Conservation (phyloP, 2,797 vertebrate species). For the Acrossocheilus fasciatus region DNA sequence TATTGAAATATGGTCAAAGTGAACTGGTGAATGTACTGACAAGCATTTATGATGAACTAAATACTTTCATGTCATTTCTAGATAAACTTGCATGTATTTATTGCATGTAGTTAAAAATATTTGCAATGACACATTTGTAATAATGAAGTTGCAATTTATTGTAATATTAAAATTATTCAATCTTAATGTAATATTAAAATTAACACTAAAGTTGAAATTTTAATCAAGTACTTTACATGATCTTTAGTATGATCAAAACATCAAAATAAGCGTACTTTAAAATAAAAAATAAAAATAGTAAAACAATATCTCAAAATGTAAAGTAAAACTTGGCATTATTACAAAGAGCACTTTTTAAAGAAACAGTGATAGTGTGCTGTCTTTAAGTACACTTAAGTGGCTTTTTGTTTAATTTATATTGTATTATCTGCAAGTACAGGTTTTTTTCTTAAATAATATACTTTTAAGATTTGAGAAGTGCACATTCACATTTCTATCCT, state of each 20-base stretch:
- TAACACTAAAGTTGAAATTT: neutral
- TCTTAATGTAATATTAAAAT: neutral
- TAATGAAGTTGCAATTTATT: neutral
- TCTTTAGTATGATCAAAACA: neutral
- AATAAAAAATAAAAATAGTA: neutral
- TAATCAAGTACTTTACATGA: neutral
- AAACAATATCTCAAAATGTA: neutral
- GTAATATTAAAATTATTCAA: neutral
- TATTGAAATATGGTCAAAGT: neutral
- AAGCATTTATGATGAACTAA: too few species aligned
- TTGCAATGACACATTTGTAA: too few species aligned
- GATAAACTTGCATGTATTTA: too few species aligned
- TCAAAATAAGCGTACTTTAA: neutral
- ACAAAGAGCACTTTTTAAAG: neutral
- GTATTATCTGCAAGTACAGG: neutral
- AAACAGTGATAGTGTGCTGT: neutral
- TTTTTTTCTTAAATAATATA: neutral
- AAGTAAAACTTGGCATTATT: slow-evolving; percentile 5
- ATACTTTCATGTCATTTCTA: too few species aligned
- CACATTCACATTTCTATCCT: neutral
- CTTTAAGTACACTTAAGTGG: neutral
- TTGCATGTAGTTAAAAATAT: too few species aligned
- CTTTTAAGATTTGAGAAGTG: neutral
- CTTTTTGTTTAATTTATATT: neutral
- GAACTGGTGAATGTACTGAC: neutral